Percentiles rank a stretch among this genome's conserved stretches.
phyloP scores from a whole-genome alignment of 2,113 vertebrate genomes.

The Ptilorrhoa leucosticta region DNA sequence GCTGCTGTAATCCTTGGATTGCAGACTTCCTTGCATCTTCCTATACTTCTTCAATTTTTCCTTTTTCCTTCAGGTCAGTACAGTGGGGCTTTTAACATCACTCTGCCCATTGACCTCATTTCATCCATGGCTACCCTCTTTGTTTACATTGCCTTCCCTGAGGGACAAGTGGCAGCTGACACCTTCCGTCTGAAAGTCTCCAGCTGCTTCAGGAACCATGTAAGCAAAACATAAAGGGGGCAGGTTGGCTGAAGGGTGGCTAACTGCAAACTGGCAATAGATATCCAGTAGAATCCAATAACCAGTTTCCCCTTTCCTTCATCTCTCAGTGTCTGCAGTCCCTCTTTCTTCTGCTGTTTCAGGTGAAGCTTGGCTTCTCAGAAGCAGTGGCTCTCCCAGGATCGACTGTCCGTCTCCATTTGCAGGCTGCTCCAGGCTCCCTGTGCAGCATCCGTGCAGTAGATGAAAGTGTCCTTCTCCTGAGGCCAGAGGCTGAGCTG shows the following conservation, averaged over 20 bases:
- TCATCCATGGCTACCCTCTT: constrained; percentile 74
- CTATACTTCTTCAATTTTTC: background rate
- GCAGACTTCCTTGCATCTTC: background rate
- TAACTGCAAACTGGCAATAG: background rate
- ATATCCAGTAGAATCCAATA: background rate
- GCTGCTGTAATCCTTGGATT: background rate
- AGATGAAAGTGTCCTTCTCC: constrained; percentile 80
- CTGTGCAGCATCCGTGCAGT: constrained; percentile 81
- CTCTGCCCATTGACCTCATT: constrained; percentile 50
- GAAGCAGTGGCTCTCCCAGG: constrained; percentile 71
- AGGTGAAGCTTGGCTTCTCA: constrained; percentile 77
- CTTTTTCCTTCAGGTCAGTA: background rate
- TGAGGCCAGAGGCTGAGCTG: constrained; percentile 75
- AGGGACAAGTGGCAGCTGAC: constrained; percentile 77
- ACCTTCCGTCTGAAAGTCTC: constrained; percentile 65
- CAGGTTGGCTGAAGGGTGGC: background rate
- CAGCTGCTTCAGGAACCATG: constrained; percentile 80
- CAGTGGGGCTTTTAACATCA: constrained; percentile 58
- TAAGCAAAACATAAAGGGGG: constrained; percentile 8
- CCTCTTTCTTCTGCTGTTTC: background rate
- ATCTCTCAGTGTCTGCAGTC: background rate
- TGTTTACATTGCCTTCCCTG: constrained; percentile 74
- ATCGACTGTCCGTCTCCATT: constrained; percentile 38
- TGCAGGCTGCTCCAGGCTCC: constrained; percentile 76
- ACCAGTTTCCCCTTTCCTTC: background rate